Evolutionary conservation across 2,888 invertebrate genomes (phyloP).

Genomic region (Apotomis capreana): DNA sequence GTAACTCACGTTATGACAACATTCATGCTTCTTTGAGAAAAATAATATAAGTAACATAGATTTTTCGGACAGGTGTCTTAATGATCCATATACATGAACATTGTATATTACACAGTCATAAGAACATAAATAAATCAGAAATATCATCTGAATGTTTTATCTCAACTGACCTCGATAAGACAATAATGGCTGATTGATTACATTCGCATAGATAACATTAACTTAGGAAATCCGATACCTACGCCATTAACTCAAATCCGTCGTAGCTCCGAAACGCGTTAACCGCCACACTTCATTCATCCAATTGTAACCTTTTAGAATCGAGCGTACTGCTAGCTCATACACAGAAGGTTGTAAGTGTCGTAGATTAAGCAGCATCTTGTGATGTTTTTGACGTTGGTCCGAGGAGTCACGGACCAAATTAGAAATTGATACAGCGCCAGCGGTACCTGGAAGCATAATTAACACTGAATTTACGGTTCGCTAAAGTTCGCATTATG

Average conservation of each 20-base stretch:
- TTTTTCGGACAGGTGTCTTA: too few species aligned
- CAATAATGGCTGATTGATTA: constrained; percentile 8
- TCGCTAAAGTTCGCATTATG: background rate
- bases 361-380: background rate
- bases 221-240: background rate
- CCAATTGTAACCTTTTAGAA: background rate
- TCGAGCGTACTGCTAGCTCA: background rate
- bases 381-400: background rate
- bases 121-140: too few species aligned
- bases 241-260: background rate
- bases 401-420: background rate
- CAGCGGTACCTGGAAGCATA: background rate
- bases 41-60: too few species aligned
- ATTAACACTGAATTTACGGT: background rate
- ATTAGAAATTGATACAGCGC: constrained; percentile 14
- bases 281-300: background rate
- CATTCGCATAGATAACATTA: constrained; percentile 10
- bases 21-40: too few species aligned
- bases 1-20: too few species aligned
- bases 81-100: too few species aligned
- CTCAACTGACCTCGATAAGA: background rate
- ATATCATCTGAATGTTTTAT: too few species aligned
- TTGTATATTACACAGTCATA: too few species aligned
- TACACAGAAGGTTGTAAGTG: background rate
- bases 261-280: background rate